Evolutionary conservation across 2,113 vertebrate genomes (phyloP).

Genomic region (Regulus satrapa): DNA sequence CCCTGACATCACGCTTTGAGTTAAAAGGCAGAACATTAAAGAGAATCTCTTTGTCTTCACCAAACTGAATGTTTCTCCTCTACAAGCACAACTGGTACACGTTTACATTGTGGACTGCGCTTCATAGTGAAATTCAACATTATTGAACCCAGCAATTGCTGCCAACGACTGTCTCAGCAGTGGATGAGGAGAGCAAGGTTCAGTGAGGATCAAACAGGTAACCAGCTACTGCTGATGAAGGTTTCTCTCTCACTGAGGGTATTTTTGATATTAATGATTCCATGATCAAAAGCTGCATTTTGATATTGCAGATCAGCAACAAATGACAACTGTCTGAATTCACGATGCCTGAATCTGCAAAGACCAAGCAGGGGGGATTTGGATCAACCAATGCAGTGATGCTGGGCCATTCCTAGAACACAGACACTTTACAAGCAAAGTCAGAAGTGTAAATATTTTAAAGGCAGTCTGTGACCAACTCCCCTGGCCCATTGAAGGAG

Average conservation of each 20-base stretch:
- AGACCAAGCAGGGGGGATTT: neutral
- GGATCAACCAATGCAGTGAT: neutral
- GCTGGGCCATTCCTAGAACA: neutral
- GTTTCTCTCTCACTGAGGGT: neutral
- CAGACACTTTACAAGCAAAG: neutral
- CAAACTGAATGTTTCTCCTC: neutral
- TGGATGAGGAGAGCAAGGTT: neutral
- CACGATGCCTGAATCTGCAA: neutral
- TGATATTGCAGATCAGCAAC: neutral
- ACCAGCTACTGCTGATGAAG: neutral
- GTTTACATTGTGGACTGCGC: neutral
- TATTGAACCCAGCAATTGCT: rapidly evolving
- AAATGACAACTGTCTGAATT: neutral
- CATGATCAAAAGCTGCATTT: neutral
- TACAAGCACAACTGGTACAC: neutral
- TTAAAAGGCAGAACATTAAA: neutral
- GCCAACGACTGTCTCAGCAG: neutral
- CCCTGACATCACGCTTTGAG: neutral
- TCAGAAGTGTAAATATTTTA: neutral
- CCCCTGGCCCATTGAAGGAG: neutral
- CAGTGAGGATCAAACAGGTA: neutral
- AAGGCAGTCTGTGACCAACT: neutral
- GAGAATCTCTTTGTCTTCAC: neutral
- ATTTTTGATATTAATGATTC: neutral
- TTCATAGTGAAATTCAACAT: neutral